phyloP scores from a whole-genome alignment of 1,140 invertebrate species.

The Drosophila prosaltans region DNA sequence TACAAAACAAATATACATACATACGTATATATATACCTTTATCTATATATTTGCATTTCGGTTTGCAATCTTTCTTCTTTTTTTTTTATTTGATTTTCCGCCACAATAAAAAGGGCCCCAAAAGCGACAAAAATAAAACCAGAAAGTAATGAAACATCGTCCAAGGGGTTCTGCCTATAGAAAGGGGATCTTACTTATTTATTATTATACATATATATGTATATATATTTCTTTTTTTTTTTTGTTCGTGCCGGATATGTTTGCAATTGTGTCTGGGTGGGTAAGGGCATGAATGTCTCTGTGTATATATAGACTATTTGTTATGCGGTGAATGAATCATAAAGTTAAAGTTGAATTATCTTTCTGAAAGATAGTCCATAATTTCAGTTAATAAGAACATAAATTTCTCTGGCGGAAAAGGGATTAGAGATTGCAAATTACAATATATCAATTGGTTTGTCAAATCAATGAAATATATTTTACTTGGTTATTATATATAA shows the following conservation, averaged over 20 bases:
- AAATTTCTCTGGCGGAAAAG: too few relatives aligned
- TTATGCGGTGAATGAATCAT: neutral
- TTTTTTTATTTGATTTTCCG: conserved; percentile 46
- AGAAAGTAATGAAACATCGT: neutral
- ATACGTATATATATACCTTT: conserved; percentile 17
- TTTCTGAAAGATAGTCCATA: neutral
- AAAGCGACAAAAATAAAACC: neutral
- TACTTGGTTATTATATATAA: too few relatives aligned
- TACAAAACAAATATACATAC: conserved; percentile 1
- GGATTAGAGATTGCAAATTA: too few relatives aligned
- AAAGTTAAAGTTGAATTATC: neutral
- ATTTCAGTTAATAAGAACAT: neutral
- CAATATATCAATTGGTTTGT: too few relatives aligned
- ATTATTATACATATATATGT: neutral
- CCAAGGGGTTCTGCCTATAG: neutral
- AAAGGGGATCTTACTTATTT: conserved; percentile 9
- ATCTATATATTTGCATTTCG: conserved; percentile 56
- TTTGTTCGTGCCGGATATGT: conserved; percentile 10
- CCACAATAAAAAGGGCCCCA: conserved; percentile 2
- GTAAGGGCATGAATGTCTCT: neutral
- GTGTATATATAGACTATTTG: neutral
- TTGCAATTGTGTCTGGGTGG: conserved; percentile 6
- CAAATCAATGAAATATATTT: too few relatives aligned
- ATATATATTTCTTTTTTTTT: too few relatives aligned
- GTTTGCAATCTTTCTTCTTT: conserved; percentile 37